Evolutionary conservation across 2,113 vertebrate genomes (phyloP).

Genomic region (Dicerorhinus sumatrensis): DNA sequence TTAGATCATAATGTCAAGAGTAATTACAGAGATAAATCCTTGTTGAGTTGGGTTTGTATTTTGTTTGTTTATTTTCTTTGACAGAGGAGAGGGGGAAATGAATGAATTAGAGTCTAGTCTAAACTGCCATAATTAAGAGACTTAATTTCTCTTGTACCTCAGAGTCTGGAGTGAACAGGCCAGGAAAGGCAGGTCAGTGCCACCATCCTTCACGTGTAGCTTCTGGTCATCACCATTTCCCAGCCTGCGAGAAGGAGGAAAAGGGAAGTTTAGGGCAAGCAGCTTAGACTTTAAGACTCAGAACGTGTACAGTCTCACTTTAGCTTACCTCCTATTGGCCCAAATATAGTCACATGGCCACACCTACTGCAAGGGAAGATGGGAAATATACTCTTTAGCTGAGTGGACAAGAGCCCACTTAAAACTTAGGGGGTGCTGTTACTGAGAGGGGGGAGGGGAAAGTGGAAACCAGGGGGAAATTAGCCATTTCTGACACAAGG

Average conservation of each 20-base stretch:
- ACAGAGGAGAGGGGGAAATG: background rate
- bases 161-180: background rate
- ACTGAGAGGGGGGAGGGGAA: background rate
- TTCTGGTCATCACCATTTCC: background rate
- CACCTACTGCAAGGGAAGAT: background rate
- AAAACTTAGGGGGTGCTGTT: background rate
- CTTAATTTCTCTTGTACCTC: background rate
- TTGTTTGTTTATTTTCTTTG: background rate
- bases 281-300: background rate
- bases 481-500: background rate
- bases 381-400: background rate
- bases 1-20: background rate
- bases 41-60: slow-evolving; percentile 3
- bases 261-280: background rate
- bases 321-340: background rate
- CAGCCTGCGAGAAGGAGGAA: background rate
- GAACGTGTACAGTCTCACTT: background rate
- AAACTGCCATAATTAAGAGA: slow-evolving; percentile 24
- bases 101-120: background rate
- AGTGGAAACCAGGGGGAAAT: background rate
- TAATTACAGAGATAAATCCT: slow-evolving; percentile 23
- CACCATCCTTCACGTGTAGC: background rate
- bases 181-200: background rate
- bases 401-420: background rate
- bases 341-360: background rate